phyloP scores from a whole-genome alignment of 1,140 invertebrate species.

The Atta colombica region DNA sequence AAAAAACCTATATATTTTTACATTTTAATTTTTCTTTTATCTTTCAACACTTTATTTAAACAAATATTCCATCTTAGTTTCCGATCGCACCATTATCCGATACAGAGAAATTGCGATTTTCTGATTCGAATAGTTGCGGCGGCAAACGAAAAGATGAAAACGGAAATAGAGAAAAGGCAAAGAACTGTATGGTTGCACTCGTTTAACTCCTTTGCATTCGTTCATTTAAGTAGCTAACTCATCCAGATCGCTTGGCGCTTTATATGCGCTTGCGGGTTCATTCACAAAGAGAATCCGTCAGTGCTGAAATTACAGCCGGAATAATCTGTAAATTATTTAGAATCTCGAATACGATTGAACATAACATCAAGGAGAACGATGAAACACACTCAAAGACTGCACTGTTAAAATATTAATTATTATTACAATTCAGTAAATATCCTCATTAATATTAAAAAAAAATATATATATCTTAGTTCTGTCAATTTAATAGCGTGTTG shows the following conservation, averaged over 20 bases:
- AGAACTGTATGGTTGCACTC: slow-evolving; percentile 6
- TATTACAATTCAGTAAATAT: not conserved
- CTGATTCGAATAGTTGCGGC: slow-evolving; percentile 1
- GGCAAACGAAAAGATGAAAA: slow-evolving; percentile 16
- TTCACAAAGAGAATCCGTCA: slow-evolving; percentile 49
- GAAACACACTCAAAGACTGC: not conserved
- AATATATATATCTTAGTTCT: not conserved
- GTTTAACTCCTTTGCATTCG: slow-evolving; percentile 22
- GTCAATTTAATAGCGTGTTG: not conserved
- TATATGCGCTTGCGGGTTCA: slow-evolving; percentile 12
- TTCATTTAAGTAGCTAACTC: slow-evolving; percentile 53
- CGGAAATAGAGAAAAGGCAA: slow-evolving; percentile 37
- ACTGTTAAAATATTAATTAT: not conserved
- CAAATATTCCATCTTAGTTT: slow-evolving; percentile 6
- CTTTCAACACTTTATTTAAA: not conserved
- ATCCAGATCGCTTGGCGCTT: slow-evolving; percentile 33
- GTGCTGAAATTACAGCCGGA: slow-evolving; percentile 42
- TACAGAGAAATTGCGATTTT: slow-evolving; percentile 9
- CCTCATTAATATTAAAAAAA: slow-evolving; percentile 18
- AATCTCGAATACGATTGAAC: slow-evolving; percentile 4
- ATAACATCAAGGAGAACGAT: not conserved
- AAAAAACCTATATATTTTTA: not conserved
- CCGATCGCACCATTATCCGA: not conserved
- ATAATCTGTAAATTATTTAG: slow-evolving; percentile 57
- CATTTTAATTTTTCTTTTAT: not conserved